These are phyloP conservation scores for Poliocrania exsul DNA, from an alignment of 2,797 vertebrate genomes.

Conservation along the genomic window DNA sequence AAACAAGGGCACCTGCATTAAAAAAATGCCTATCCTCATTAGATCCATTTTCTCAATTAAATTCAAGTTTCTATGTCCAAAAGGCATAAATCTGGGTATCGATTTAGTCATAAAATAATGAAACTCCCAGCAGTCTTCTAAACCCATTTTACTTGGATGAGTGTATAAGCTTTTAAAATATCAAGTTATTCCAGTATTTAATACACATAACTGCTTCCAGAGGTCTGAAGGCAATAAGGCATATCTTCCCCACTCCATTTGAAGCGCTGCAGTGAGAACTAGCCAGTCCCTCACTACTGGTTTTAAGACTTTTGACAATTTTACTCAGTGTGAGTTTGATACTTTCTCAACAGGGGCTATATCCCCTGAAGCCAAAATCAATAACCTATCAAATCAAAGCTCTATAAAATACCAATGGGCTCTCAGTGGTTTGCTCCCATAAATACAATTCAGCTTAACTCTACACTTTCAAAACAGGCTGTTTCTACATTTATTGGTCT, in stretches of 20 bases:
- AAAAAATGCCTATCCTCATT: conserved; percentile 79
- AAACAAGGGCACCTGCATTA: conserved; percentile 71
- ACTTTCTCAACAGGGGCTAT: conserved; percentile 70
- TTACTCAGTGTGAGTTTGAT: conserved; percentile 76
- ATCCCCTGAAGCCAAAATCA: conserved; percentile 78
- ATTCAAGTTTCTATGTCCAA: conserved; percentile 79
- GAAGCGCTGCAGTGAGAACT: conserved; percentile 46
- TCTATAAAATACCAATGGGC: conserved; percentile 74
- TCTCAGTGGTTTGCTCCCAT: conserved; percentile 66
- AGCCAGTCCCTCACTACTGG: conserved; percentile 65
- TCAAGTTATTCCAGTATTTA: conserved; percentile 82
- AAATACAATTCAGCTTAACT: conserved; percentile 67
- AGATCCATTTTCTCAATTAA: conserved; percentile 82
- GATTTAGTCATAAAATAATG: conserved; percentile 81
- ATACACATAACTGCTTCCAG: conserved; percentile 81
- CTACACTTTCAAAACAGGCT: conserved; percentile 60
- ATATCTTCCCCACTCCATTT: conserved; percentile 74
- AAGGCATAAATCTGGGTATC: conserved; percentile 79
- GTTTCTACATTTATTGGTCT: conserved; percentile 55
- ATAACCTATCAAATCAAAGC: conserved; percentile 81
- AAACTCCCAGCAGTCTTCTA: conserved; percentile 80
- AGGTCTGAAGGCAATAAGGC: conserved; percentile 73
- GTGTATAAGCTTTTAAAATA: conserved; percentile 81
- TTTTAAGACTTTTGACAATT: conserved; percentile 73
- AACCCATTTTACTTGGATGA: conserved; percentile 82